phyloP scores from a whole-genome alignment of 2,797 vertebrate species.

The Poecilia wingei region DNA sequence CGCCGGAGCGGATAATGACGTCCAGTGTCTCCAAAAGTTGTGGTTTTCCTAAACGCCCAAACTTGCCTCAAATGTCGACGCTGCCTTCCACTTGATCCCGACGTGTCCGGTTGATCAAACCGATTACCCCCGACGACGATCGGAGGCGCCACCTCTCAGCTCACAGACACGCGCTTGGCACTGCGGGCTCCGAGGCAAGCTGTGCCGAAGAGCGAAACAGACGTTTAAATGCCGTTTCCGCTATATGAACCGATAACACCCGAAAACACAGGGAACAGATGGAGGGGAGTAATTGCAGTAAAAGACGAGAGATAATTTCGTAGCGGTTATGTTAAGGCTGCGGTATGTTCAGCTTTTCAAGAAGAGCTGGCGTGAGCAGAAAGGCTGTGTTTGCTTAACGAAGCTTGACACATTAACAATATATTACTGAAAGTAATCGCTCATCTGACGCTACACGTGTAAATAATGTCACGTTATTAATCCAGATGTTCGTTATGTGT shows the following conservation, averaged over 20 bases:
- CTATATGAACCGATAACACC: conserved; percentile 15
- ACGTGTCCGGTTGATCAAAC: background rate
- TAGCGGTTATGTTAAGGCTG: conserved; percentile 3
- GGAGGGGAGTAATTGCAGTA: conserved; percentile 1
- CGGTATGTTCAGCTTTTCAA: conserved; percentile 12
- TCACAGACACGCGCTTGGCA: background rate
- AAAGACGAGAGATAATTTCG: conserved; percentile 7
- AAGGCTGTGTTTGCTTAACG: background rate
- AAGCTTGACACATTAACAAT: background rate
- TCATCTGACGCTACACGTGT: background rate
- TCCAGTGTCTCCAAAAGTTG: background rate
- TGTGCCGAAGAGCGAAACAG: conserved; percentile 3
- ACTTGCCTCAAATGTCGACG: background rate
- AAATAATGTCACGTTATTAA: background rate
- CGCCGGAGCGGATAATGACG: background rate
- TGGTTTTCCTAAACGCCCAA: background rate
- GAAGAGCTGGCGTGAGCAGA: conserved; percentile 19
- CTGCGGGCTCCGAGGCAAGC: background rate
- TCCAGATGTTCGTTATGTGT: background rate
- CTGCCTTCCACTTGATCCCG: background rate
- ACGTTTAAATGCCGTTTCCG: conserved; percentile 24
- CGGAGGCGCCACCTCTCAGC: conserved; percentile 1
- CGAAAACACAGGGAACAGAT: conserved; percentile 24
- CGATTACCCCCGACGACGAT: conserved; percentile 4
- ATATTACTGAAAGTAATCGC: background rate